These are phyloP conservation scores for Hucho hucho DNA, from an alignment of 2,113 vertebrate genomes.

Conservation along the genomic window DNA sequence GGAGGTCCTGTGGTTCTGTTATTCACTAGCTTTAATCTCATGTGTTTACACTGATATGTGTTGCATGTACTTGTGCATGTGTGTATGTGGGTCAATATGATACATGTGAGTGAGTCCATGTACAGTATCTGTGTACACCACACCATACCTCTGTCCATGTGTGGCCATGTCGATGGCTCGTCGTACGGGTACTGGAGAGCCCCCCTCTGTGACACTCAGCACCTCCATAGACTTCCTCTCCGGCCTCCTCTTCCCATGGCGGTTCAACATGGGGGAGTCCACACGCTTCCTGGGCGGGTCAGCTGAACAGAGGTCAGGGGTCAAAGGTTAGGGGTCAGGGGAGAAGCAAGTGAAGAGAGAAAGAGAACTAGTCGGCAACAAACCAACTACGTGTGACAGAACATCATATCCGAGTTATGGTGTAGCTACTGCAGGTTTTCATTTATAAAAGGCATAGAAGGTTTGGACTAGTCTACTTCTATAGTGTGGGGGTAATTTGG, in stretches of 20 bases:
- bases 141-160: slow-evolving; percentile 91
- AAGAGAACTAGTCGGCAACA: background rate
- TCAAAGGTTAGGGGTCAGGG: slow-evolving; percentile 4
- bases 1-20: background rate
- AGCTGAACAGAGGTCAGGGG: slow-evolving; percentile 46
- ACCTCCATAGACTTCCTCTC: slow-evolving; percentile 99
- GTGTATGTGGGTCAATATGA: background rate
- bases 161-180: slow-evolving; percentile 97
- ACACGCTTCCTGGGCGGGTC: slow-evolving; percentile 97
- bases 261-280: slow-evolving; percentile 96
- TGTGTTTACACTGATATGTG: background rate
- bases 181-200: slow-evolving; percentile 94
- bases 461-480: too few relatives aligned
- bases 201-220: slow-evolving; percentile 92
- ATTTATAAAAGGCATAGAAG: too few relatives aligned
- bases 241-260: slow-evolving; percentile 91
- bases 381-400: background rate
- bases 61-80: background rate
- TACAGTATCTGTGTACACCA: background rate
- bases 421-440: too few relatives aligned
- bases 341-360: background rate
- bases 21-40: background rate
- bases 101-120: background rate
- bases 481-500: background rate
- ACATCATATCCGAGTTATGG: background rate